A percentile compares a stretch with the other conserved stretches of the same genome.
Conservation (phyloP, 2,888 invertebrate species). For the Alloplasta piceator region DNA sequence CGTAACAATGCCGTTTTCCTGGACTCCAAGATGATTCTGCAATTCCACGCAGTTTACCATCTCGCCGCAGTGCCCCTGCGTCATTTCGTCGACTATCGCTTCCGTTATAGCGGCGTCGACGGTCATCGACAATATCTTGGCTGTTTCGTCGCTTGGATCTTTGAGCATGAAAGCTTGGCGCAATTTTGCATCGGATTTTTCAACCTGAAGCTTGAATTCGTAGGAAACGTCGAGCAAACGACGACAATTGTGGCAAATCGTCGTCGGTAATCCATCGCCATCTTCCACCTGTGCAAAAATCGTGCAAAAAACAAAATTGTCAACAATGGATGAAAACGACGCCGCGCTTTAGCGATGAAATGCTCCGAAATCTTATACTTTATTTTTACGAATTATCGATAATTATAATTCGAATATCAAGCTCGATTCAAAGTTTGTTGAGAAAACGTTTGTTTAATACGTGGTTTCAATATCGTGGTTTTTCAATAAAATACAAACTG, state of each 20-base stretch:
- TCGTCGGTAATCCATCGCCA: slow-evolving; percentile 77
- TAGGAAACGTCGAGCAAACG: slow-evolving; percentile 75
- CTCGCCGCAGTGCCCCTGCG: slow-evolving; percentile 6
- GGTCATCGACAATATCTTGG: slow-evolving; percentile 56
- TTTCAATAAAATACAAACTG: neutral
- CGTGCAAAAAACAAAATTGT: neutral
- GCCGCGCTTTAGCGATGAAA: neutral
- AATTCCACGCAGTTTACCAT: slow-evolving; percentile 24
- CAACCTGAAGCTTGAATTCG: slow-evolving; percentile 77
- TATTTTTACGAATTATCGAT: neutral
- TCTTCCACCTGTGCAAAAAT: slow-evolving; percentile 72
- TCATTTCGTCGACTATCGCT: slow-evolving; percentile 64
- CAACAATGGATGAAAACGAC: neutral
- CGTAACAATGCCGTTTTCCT: slow-evolving; percentile 31
- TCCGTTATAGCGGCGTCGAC: slow-evolving; percentile 63
- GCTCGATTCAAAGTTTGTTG: neutral
- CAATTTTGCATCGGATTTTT: slow-evolving; percentile 76
- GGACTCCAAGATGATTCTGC: neutral
- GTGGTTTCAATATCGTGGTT: neutral
- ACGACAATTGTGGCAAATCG: slow-evolving; percentile 75
- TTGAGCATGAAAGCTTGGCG: slow-evolving; percentile 70
- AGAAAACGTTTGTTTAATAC: neutral
- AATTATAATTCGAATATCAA: neutral
- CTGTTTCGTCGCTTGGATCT: slow-evolving; percentile 15
- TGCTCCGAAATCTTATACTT: neutral